These are phyloP conservation scores for Eupeodes latifasciatus DNA, from an alignment of 2,888 invertebrate genomes.

Conservation along the genomic window DNA sequence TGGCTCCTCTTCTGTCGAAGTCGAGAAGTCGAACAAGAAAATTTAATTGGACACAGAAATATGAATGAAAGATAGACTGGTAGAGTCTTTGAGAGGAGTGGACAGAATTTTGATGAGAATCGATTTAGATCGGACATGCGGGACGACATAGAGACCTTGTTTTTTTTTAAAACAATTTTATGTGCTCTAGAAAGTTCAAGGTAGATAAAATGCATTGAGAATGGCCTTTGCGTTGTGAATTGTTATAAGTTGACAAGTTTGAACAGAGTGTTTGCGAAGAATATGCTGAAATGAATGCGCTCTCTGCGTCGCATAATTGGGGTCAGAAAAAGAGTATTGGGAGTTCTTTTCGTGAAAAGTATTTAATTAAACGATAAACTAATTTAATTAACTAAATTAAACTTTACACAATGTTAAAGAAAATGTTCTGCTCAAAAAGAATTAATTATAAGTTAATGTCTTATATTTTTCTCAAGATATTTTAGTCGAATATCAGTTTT, in stretches of 20 bases:
- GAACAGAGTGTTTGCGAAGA: slow-evolving; percentile 3
- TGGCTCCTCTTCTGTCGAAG: slow-evolving; percentile 4
- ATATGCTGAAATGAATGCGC: background rate
- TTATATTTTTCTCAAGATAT: too few species aligned
- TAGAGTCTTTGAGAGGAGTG: background rate
- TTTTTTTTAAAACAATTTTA: background rate
- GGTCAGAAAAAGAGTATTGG: background rate
- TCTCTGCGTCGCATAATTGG: background rate
- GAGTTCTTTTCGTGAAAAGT: too few species aligned
- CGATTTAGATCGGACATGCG: slow-evolving; percentile 29
- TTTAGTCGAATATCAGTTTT: too few species aligned
- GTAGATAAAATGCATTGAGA: slow-evolving; percentile 4
- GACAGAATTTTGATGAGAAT: slow-evolving; percentile 39
- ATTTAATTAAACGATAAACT: too few species aligned
- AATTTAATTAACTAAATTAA: too few species aligned
- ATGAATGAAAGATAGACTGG: slow-evolving; percentile 34
- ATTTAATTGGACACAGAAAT: slow-evolving; percentile 39
- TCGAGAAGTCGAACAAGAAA: slow-evolving; percentile 28
- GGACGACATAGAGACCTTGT: slow-evolving; percentile 31
- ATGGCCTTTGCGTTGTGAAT: background rate
- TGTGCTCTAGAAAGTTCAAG: slow-evolving; percentile 51
- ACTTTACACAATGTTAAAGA: too few species aligned
- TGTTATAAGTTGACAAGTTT: background rate
- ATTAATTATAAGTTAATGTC: too few species aligned
- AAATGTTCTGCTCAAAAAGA: too few species aligned